phyloP scores from a whole-genome alignment of 2,888 invertebrate genomes.

The Bibio marci region DNA sequence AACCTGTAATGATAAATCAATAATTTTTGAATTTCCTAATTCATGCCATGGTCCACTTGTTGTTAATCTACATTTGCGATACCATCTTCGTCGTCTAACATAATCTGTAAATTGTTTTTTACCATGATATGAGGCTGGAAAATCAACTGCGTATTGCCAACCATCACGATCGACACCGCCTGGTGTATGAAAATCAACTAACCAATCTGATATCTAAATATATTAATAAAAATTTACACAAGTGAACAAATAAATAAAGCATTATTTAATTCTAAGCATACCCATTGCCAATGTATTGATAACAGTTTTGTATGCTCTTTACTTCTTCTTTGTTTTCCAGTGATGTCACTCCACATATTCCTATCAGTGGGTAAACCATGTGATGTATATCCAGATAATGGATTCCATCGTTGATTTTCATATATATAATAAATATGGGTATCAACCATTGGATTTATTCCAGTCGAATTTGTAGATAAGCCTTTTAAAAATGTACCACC shows the following conservation, averaged over 20 bases:
- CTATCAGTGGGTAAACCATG: conserved; percentile 74
- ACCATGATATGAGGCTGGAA: conserved; percentile 72
- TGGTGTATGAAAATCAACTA: conserved; percentile 76
- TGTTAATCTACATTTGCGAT: conserved; percentile 60
- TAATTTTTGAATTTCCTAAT: conserved; percentile 67
- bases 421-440: conserved; percentile 76
- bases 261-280: too few relatives aligned
- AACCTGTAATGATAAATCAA: conserved; percentile 58
- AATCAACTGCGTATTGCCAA: conserved; percentile 91
- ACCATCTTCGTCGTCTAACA: conserved; percentile 71
- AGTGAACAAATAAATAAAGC: too few relatives aligned
- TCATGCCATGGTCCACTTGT: conserved; percentile 81
- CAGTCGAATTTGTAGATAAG: conserved; percentile 36
- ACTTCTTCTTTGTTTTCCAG: conserved; percentile 66
- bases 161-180: conserved; percentile 83
- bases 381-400: conserved; percentile 59
- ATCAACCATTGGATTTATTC: conserved; percentile 62
- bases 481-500: conserved; percentile 67
- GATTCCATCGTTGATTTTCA: conserved; percentile 88
- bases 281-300: conserved; percentile 83
- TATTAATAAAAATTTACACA: conserved; percentile 5
- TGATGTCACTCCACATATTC: conserved; percentile 82
- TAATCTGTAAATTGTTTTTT: conserved; percentile 78
- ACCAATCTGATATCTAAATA: conserved; percentile 55
- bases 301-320: conserved; percentile 73